phyloP scores from a whole-genome alignment of 2,797 vertebrate species.

The Crax fasciolata region DNA sequence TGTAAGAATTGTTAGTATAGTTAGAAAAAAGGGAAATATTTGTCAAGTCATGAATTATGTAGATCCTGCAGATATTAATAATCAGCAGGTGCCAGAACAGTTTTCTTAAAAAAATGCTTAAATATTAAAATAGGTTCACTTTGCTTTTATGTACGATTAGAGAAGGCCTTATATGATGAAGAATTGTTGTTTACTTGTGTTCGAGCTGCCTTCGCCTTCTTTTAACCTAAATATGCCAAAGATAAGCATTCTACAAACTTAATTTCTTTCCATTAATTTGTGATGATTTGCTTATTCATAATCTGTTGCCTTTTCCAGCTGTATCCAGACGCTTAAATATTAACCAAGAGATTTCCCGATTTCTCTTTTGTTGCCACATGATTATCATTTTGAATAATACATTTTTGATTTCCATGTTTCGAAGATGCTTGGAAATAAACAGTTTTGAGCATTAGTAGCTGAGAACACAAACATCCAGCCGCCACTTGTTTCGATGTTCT shows the following conservation, averaged over 20 bases:
- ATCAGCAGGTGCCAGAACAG: constrained; percentile 67
- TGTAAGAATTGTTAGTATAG: constrained; percentile 69
- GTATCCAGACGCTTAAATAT: not conserved
- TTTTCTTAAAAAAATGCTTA: constrained; percentile 69
- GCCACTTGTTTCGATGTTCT: not conserved
- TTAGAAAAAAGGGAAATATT: constrained; percentile 75
- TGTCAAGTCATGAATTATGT: constrained; percentile 69
- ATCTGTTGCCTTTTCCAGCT: not conserved
- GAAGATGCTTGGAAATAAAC: constrained; percentile 7
- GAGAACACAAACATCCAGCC: not conserved
- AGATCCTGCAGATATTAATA: constrained; percentile 71
- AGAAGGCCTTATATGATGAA: constrained; percentile 33
- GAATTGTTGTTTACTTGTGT: constrained; percentile 28
- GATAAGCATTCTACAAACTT: constrained; percentile 20
- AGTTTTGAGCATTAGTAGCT: not conserved
- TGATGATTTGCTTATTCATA: not conserved
- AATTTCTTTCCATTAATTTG: not conserved
- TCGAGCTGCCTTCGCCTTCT: constrained; percentile 11
- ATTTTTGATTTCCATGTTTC: not conserved
- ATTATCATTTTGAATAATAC: not conserved
- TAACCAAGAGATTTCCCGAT: not conserved
- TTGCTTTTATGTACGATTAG: constrained; percentile 37
- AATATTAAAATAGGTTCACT: constrained; percentile 74
- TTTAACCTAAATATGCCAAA: constrained; percentile 44
- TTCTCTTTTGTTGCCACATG: not conserved